A percentile compares a stretch with the other conserved stretches of the same genome.
Conservation (phyloP, 1,140 invertebrate species). For the Condylostylus longicornis region DNA sequence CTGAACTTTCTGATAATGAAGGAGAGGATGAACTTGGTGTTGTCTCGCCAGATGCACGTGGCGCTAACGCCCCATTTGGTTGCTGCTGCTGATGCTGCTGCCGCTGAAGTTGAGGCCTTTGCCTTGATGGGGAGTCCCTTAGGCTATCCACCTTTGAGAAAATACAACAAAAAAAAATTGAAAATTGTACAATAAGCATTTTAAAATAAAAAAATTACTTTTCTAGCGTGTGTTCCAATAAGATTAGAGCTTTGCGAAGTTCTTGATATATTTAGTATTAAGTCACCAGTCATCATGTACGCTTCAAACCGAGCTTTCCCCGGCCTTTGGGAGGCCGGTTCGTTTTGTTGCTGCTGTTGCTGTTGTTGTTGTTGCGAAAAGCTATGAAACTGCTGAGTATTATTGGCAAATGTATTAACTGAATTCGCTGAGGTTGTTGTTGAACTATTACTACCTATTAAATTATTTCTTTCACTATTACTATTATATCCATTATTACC, state of each 20-base stretch:
- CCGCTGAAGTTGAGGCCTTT: slow-evolving; percentile 11
- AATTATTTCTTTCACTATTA: no score
- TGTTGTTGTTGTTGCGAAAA: slow-evolving; percentile 3
- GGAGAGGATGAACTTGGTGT: slow-evolving; percentile 33
- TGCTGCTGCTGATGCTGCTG: no score
- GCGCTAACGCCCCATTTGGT: slow-evolving; percentile 29
- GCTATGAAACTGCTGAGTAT: no score
- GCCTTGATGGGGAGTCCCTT: slow-evolving; percentile 31
- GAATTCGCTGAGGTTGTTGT: no score
- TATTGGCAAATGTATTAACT: no score
- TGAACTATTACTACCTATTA: no score
- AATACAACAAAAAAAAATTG: neutral
- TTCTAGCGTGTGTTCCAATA: slow-evolving; percentile 48
- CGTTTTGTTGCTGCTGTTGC: neutral
- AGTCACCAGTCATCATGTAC: slow-evolving; percentile 94
- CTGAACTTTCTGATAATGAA: slow-evolving; percentile 24
- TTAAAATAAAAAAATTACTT: slow-evolving; percentile 27
- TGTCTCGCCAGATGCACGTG: slow-evolving; percentile 35
- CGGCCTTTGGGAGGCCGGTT: slow-evolving; percentile 28
- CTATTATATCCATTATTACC: no score
- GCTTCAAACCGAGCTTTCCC: slow-evolving; percentile 60
- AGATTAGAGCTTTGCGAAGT: slow-evolving; percentile 48
- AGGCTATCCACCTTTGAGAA: slow-evolving; percentile 33
- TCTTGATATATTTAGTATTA: slow-evolving; percentile 78
- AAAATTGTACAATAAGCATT: neutral